phyloP scores from a whole-genome alignment of 2,888 invertebrate species.

The Tolmerus cingulatus region DNA sequence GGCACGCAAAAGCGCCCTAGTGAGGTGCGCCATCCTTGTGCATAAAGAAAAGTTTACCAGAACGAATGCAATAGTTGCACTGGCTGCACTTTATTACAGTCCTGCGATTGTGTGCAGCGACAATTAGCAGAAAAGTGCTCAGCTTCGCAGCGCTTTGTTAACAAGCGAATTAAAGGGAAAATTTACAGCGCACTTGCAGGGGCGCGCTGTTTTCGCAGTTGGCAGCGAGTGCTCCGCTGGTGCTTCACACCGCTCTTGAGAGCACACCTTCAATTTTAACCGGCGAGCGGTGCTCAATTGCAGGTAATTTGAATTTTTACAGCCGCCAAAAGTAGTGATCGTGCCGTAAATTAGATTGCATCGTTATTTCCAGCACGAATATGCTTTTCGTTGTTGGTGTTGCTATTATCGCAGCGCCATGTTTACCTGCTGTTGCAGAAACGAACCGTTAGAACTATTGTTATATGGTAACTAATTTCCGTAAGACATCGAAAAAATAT shows the following conservation, averaged over 20 bases:
- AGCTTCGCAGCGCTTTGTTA: neutral
- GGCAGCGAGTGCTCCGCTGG: neutral
- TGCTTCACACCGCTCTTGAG: neutral
- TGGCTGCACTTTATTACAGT: neutral
- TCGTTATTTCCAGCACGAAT: neutral
- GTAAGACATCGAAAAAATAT: neutral
- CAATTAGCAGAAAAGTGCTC: neutral
- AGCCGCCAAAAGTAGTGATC: neutral
- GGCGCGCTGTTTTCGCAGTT: neutral
- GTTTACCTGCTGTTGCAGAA: neutral
- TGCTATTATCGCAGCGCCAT: neutral
- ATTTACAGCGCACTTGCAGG: neutral
- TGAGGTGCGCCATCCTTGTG: neutral
- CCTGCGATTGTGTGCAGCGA: neutral
- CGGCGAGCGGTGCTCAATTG: neutral
- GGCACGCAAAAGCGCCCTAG: neutral
- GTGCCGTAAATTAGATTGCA: neutral
- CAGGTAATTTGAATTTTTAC: neutral
- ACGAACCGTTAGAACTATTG: neutral
- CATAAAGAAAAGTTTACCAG: neutral
- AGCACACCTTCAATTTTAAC: neutral
- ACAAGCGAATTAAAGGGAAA: neutral
- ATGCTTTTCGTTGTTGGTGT: neutral
- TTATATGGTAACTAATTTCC: neutral
- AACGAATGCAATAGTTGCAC: neutral